Evolutionary conservation across 2,113 vertebrate species (phyloP).

Genomic region (Salvelinus sp.): DNA sequence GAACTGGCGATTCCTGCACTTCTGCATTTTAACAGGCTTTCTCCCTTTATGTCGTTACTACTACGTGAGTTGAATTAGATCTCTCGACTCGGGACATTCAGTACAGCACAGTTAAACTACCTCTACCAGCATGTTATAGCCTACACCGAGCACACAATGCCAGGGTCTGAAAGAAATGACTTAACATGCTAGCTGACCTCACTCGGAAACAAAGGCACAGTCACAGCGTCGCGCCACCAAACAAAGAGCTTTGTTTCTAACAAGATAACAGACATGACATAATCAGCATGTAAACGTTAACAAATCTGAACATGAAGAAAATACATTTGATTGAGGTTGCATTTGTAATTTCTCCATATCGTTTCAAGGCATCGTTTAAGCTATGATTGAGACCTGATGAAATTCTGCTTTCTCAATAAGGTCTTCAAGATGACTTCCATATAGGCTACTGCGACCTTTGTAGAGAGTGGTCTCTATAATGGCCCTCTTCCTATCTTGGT

Average conservation of each 20-base stretch:
- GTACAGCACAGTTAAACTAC: constrained; percentile 14
- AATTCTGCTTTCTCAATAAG: constrained; percentile 1
- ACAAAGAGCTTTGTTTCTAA: constrained; percentile 61
- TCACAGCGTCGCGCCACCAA: constrained; percentile 31
- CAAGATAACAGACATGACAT: constrained; percentile 42
- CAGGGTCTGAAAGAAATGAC: constrained; percentile 10
- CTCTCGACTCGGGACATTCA: constrained; percentile 20
- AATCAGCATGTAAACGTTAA: constrained; percentile 3
- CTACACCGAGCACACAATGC: constrained; percentile 7
- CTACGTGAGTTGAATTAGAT: constrained; percentile 61
- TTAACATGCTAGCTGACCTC: constrained; percentile 61
- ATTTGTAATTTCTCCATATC: no score
- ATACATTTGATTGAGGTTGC: not conserved
- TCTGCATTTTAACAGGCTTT: constrained; percentile 58
- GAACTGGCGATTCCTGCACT: constrained; percentile 36
- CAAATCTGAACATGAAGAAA: not conserved
- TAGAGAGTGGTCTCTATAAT: not conserved
- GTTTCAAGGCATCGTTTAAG: no score
- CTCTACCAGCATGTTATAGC: not conserved
- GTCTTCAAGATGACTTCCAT: constrained; percentile 1
- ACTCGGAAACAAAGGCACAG: constrained; percentile 60
- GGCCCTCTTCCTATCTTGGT: not conserved
- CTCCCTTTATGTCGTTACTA: constrained; percentile 36
- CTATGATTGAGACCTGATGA: constrained; percentile 7
- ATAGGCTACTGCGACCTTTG: not conserved